A percentile compares a stretch with the other conserved stretches of the same genome.
Conservation (phyloP, 1,140 invertebrate species). For the Heliconius congener region DNA sequence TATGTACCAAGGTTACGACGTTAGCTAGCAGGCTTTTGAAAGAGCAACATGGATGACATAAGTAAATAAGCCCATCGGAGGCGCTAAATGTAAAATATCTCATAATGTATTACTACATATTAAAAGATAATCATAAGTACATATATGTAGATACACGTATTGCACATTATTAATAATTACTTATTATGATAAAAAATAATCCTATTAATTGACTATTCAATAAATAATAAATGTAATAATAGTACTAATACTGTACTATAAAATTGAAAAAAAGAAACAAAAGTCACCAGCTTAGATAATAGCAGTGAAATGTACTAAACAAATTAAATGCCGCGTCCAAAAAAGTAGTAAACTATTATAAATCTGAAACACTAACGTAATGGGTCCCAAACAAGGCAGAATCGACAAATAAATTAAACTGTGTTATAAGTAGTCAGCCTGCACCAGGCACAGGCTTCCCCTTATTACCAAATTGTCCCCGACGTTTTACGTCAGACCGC, state of each 20-base stretch:
- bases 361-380: constrained; percentile 44
- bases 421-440: constrained; percentile 65
- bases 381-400: constrained; percentile 59
- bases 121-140: too few species aligned
- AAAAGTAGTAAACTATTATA: constrained; percentile 1
- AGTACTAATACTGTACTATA: too few species aligned
- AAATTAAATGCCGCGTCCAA: constrained; percentile 39
- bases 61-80: constrained; percentile 7
- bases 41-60: constrained; percentile 36
- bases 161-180: too few species aligned
- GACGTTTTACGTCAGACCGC: constrained; percentile 57
- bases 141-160: too few species aligned
- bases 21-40: constrained; percentile 37
- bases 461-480: constrained; percentile 75
- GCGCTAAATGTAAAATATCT: background rate
- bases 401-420: constrained; percentile 75
- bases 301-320: background rate
- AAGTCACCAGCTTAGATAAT: background rate
- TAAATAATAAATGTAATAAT: too few species aligned
- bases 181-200: too few species aligned
- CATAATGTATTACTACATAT: background rate
- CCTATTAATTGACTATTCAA: too few species aligned
- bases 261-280: background rate
- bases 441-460: constrained; percentile 69
- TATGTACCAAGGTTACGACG: constrained; percentile 48